A percentile compares a stretch with the other conserved stretches of the same genome.
These are phyloP conservation scores for Bhutanitis thaidina DNA, from an alignment of 2,888 invertebrate genomes.

Conservation along the genomic window DNA sequence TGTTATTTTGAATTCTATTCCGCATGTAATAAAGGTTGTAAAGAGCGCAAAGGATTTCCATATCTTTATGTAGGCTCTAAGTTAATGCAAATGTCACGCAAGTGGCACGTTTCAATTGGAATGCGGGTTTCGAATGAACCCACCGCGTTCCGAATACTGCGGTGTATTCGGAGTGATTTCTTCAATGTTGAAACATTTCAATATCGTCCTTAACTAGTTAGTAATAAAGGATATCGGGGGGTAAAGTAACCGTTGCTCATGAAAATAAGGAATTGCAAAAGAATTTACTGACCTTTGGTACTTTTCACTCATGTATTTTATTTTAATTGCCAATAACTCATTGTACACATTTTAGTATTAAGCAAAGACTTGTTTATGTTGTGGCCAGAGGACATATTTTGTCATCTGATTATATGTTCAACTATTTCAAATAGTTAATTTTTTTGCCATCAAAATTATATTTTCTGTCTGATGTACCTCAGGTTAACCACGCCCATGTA, in stretches of 20 bases:
- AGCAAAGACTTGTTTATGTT: no score
- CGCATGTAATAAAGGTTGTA: conserved; percentile 24
- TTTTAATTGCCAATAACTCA: no score
- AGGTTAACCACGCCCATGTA: no score
- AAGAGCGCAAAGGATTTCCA: conserved; percentile 23
- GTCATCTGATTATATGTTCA: no score
- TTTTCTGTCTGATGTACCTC: no score
- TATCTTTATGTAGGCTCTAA: conserved; percentile 33
- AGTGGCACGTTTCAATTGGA: conserved; percentile 51
- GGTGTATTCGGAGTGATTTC: conserved; percentile 20
- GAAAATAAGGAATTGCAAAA: conserved; percentile 33
- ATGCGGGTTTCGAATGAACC: conserved; percentile 50
- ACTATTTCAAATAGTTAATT: no score
- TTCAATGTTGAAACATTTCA: conserved; percentile 23
- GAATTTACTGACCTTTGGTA: conserved; percentile 43
- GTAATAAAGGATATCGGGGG: conserved; percentile 19
- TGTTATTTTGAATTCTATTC: conserved; percentile 23
- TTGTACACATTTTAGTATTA: no score
- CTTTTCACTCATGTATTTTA: conserved; percentile 11
- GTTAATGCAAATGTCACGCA: conserved; percentile 57
- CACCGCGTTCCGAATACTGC: conserved; percentile 42
- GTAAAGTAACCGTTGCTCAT: conserved; percentile 5
- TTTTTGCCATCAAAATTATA: no score
- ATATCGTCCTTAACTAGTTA: conserved; percentile 26
- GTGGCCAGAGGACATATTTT: no score